These are phyloP conservation scores for Fringilla coelebs DNA, from an alignment of 2,797 vertebrate species.

Conservation along the genomic window DNA sequence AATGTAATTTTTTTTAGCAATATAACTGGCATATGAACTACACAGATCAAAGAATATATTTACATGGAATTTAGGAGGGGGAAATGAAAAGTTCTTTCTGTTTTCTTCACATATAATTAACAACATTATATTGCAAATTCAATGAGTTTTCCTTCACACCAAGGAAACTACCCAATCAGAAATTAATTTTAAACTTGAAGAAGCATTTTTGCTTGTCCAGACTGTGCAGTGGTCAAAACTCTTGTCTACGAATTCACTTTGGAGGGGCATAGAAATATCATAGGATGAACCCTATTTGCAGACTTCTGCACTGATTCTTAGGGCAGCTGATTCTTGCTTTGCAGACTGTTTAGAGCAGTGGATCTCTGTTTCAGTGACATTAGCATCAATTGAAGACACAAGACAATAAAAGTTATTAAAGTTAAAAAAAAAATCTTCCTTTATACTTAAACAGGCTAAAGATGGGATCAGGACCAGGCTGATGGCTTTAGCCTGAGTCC, in stretches of 20 bases:
- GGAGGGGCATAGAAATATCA: background rate
- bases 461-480: background rate
- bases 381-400: background rate
- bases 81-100: background rate
- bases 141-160: background rate
- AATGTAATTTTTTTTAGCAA: background rate
- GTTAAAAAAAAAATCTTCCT: background rate
- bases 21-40: background rate
- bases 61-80: background rate
- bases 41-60: background rate
- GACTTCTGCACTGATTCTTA: background rate
- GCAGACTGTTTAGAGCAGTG: background rate
- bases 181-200: background rate
- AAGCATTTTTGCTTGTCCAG: background rate
- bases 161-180: accelerated
- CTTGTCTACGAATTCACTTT: background rate
- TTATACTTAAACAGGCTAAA: background rate
- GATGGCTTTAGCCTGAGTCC: background rate
- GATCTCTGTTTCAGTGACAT: background rate
- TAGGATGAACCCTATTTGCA: background rate
- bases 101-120: background rate
- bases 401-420: background rate
- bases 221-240: background rate
- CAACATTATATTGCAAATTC: background rate
- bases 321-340: background rate